Percentiles rank a stretch among this genome's conserved stretches.
Evolutionary conservation across 2,888 invertebrate genomes (phyloP).

Genomic region (Clanis bilineata): DNA sequence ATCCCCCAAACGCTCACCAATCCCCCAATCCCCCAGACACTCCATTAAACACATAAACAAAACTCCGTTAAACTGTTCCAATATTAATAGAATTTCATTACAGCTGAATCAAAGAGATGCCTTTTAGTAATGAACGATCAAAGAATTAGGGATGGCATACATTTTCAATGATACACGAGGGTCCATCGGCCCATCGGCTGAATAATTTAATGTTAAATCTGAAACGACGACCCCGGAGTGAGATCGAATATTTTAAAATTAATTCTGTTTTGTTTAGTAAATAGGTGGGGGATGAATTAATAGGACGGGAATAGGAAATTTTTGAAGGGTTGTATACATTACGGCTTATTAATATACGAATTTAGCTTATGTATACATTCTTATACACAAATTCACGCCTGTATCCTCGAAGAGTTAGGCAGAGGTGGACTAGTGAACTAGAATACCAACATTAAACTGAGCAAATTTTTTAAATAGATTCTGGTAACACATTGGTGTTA

Average conservation of each 20-base stretch:
- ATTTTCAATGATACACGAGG: conserved; percentile 8
- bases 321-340: too few species aligned
- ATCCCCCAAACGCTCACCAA: too few species aligned
- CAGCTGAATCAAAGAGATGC: conserved; percentile 3
- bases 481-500: too few species aligned
- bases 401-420: too few species aligned
- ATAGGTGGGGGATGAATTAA: background rate
- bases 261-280: conserved; percentile 2
- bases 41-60: background rate
- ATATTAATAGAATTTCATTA: conserved; percentile 13
- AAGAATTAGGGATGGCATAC: conserved; percentile 6
- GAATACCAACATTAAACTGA: too few species aligned
- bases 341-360: too few species aligned
- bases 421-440: too few species aligned
- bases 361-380: too few species aligned
- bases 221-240: background rate
- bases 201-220: conserved; percentile 9
- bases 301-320: too few species aligned
- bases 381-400: too few species aligned
- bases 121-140: conserved; percentile 14
- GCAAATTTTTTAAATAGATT: too few species aligned
- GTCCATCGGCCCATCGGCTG: background rate
- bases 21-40: too few species aligned
- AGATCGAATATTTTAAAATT: conserved; percentile 7
- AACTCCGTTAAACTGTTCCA: background rate